phyloP scores from a whole-genome alignment of 2,113 vertebrate species.

The Alaudala cheleensis region DNA sequence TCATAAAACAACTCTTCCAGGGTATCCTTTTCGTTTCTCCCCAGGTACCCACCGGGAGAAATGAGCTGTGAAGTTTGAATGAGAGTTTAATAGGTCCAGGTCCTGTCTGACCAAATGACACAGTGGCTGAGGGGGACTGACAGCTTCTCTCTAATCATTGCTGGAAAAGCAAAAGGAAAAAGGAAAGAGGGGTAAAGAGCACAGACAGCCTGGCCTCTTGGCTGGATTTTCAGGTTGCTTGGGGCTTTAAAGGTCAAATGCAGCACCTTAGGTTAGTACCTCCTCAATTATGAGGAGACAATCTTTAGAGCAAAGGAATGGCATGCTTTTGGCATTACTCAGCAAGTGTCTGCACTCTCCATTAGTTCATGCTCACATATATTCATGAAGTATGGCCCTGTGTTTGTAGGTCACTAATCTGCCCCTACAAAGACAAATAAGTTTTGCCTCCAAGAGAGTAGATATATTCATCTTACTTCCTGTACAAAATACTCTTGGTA shows the following conservation, averaged over 20 bases:
- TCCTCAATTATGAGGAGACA: neutral
- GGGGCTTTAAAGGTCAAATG: neutral
- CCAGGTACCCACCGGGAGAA: neutral
- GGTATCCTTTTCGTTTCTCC: neutral
- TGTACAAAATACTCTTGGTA: neutral
- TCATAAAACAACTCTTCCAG: neutral
- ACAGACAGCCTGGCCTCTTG: neutral
- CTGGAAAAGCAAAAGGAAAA: neutral
- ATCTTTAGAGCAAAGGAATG: neutral
- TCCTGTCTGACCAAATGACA: neutral
- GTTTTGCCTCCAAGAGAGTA: neutral
- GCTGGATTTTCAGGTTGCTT: neutral
- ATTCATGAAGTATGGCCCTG: neutral
- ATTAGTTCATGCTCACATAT: neutral
- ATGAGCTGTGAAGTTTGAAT: neutral
- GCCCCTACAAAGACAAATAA: neutral
- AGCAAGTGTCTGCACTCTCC: neutral
- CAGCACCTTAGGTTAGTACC: neutral
- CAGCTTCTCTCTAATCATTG: neutral
- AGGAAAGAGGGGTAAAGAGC: neutral
- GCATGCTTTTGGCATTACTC: neutral
- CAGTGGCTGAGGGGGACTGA: neutral
- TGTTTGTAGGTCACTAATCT: neutral
- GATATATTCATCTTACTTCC: neutral
- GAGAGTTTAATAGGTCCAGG: neutral